Evolutionary conservation across 2,888 invertebrate genomes (phyloP).

Genomic region (Galeopsomyia nigrocyanea): DNA sequence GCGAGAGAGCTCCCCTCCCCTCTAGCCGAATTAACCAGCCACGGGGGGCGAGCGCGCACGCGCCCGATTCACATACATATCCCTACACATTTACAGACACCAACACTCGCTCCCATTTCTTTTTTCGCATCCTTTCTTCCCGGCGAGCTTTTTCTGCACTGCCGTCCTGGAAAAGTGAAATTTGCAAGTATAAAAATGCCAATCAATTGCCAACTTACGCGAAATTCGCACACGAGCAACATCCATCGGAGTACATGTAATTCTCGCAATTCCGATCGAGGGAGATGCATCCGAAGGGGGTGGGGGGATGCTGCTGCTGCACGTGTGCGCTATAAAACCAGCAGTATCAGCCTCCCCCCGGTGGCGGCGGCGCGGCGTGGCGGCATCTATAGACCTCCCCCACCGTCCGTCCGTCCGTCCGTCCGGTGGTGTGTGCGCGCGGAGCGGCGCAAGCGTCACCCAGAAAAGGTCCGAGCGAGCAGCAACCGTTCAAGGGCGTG

Average conservation of each 20-base stretch:
- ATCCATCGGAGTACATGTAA: too few relatives aligned
- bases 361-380: too few relatives aligned
- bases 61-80: conserved; percentile 51
- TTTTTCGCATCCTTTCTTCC: conserved; percentile 23
- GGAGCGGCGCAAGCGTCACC: conserved; percentile 61
- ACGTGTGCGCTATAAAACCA: conserved; percentile 48
- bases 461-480: conserved; percentile 50
- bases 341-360: conserved; percentile 11
- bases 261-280: background rate
- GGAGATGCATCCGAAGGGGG: background rate
- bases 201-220: too few relatives aligned
- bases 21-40: conserved; percentile 47
- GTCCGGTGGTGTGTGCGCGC: conserved; percentile 33
- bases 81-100: conserved; percentile 39
- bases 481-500: conserved; percentile 63
- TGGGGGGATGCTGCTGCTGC: conserved; percentile 32
- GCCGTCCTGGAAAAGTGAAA: too few relatives aligned
- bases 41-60: conserved; percentile 41
- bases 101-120: conserved; percentile 44
- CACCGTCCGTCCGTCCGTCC: conserved; percentile 3
- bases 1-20: conserved; percentile 43
- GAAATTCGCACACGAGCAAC: too few relatives aligned
- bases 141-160: background rate
- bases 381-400: too few relatives aligned
- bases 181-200: too few relatives aligned